Conservation (phyloP, 2,797 vertebrate species). For the Melanitta fusca region DNA sequence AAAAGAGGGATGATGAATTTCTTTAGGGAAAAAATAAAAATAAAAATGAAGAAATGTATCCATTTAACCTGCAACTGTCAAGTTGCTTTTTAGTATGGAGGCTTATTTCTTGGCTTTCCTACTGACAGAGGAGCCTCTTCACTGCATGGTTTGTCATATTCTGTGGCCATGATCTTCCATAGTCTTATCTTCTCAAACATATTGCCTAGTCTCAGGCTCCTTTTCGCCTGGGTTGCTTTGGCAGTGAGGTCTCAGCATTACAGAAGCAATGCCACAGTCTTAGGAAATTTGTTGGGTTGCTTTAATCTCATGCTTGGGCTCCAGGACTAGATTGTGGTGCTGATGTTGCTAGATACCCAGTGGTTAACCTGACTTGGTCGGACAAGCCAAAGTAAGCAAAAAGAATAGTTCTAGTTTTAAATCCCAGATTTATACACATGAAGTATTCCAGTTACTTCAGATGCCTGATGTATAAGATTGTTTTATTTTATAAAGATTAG, state of each 20-base stretch:
- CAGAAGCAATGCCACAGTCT: neutral
- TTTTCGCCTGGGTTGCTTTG: neutral
- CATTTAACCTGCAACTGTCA: neutral
- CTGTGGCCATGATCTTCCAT: neutral
- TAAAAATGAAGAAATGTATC: neutral
- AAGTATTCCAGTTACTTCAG: neutral
- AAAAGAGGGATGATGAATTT: neutral
- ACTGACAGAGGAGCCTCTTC: neutral
- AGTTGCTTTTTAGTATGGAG: neutral
- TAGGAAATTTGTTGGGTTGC: neutral
- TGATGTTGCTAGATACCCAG: neutral
- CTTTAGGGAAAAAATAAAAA: neutral
- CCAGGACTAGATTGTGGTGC: neutral
- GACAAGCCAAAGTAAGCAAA: neutral
- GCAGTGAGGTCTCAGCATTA: neutral
- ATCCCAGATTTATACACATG: neutral
- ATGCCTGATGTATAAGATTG: neutral
- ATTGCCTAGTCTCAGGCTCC: neutral
- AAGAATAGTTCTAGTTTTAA: neutral
- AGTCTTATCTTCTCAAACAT: neutral
- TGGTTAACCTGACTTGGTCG: neutral
- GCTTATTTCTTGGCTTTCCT: neutral
- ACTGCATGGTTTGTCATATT: neutral
- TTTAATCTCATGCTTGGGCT: neutral
- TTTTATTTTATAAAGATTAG: neutral